phyloP scores from a whole-genome alignment of 2,888 invertebrate genomes.

The Hermaeophaga mercurialis region DNA sequence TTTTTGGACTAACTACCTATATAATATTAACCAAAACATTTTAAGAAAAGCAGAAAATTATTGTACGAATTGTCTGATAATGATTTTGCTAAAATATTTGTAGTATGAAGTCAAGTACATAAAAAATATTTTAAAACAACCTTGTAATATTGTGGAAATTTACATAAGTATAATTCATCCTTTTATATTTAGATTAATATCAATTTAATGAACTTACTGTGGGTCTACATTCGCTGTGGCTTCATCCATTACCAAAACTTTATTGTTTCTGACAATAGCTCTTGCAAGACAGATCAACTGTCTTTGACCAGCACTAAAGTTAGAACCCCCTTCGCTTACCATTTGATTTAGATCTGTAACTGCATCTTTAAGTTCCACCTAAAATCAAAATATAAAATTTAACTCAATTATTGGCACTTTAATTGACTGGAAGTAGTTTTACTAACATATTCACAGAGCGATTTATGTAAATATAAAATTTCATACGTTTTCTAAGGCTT shows the following conservation, averaged over 20 bases:
- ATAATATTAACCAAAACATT: too few species aligned
- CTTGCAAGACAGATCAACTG: conserved; percentile 89
- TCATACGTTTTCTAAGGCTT: conserved; percentile 68
- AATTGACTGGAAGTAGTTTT: background rate
- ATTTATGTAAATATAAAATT: background rate
- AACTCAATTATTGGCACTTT: background rate
- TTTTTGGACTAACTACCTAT: too few species aligned
- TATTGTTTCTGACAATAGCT: conserved; percentile 78
- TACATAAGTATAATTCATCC: too few species aligned
- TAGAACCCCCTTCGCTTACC: conserved; percentile 79
- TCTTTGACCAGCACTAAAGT: conserved; percentile 87
- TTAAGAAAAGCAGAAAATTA: too few species aligned
- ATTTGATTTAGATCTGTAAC: conserved; percentile 68
- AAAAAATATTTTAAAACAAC: background rate
- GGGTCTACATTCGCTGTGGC: conserved; percentile 89
- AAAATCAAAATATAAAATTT: background rate
- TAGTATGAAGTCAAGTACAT: too few species aligned
- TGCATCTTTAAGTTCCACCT: conserved; percentile 70
- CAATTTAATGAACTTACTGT: conserved; percentile 25
- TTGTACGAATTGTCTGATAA: too few species aligned
- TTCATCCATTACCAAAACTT: conserved; percentile 85
- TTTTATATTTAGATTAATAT: background rate
- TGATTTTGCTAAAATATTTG: too few species aligned
- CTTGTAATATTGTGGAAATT: too few species aligned
- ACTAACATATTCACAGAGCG: background rate